These are phyloP conservation scores for Protaetia brevitarsis DNA, from an alignment of 1,140 invertebrate species.

Conservation along the genomic window DNA sequence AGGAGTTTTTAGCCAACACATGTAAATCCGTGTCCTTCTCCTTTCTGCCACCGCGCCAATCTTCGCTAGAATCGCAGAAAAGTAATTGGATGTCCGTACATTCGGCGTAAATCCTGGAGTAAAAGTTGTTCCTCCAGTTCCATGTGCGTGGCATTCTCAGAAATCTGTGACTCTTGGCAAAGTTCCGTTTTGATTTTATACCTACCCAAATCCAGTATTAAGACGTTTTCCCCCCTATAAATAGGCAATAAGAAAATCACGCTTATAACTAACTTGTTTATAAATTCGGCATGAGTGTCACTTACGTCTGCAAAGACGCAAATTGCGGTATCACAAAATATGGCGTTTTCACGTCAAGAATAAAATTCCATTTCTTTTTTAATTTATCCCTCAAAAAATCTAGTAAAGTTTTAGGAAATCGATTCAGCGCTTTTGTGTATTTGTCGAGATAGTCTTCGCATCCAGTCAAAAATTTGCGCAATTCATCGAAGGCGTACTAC, in stretches of 20 bases:
- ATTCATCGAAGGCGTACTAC: conserved; percentile 71
- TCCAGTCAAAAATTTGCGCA: conserved; percentile 65
- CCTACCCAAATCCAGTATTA: conserved; percentile 71
- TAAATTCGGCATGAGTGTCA: conserved; percentile 31
- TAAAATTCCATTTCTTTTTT: conserved; percentile 63
- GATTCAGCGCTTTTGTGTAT: conserved; percentile 49
- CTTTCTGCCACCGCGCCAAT: conserved; percentile 71
- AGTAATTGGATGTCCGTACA: conserved; percentile 62
- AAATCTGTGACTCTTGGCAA: conserved; percentile 62
- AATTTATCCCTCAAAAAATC: conserved; percentile 43
- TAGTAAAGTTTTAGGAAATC: conserved; percentile 40
- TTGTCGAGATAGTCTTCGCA: background rate
- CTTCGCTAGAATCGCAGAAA: conserved; percentile 64
- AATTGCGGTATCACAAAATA: conserved; percentile 76
- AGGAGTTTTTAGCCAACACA: conserved; percentile 62
- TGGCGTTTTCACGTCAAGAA: conserved; percentile 74
- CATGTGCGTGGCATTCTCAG: conserved; percentile 78
- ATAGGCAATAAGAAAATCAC: conserved; percentile 7
- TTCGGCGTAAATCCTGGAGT: conserved; percentile 69
- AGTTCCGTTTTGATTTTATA: conserved; percentile 71
- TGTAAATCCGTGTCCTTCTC: conserved; percentile 73
- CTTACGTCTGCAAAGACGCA: conserved; percentile 72
- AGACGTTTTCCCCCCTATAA: conserved; percentile 60
- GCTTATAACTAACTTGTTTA: background rate
- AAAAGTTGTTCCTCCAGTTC: conserved; percentile 78